A percentile compares a stretch with the other conserved stretches of the same genome.
phyloP scores from a whole-genome alignment of 2,888 invertebrate genomes.

The Dicyrtoma fusca region DNA sequence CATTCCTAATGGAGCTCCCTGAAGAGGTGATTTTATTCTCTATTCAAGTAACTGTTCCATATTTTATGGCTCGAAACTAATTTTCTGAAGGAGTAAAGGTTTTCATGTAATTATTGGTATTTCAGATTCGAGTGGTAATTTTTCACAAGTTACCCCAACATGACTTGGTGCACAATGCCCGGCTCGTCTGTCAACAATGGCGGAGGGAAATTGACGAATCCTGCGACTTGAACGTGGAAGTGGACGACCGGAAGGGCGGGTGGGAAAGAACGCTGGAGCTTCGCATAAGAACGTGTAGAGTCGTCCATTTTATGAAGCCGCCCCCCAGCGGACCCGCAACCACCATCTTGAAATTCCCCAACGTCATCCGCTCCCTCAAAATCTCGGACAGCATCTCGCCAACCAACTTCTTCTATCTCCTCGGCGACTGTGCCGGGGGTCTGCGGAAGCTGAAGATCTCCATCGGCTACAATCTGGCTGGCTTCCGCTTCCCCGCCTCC shows the following conservation, averaged over 20 bases:
- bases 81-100: no score
- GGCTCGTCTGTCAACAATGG: conserved; percentile 48
- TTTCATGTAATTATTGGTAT: neutral
- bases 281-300: conserved; percentile 43
- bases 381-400: conserved; percentile 45
- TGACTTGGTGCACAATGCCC: conserved; percentile 39
- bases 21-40: conserved; percentile 4
- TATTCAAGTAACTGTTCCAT: no score
- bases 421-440: conserved; percentile 36
- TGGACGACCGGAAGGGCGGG: conserved; percentile 43
- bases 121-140: conserved; percentile 47
- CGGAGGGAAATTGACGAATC: conserved; percentile 48
- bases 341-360: conserved; percentile 38
- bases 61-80: no score
- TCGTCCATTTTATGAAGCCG: conserved; percentile 39
- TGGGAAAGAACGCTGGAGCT: conserved; percentile 43
- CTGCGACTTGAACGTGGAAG: conserved; percentile 40
- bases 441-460: conserved; percentile 34
- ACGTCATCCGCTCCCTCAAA: conserved; percentile 41
- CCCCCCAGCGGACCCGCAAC: conserved; percentile 34
- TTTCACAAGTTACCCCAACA: conserved; percentile 42
- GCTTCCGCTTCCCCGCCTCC: conserved; percentile 25
- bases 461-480: conserved; percentile 9
- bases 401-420: conserved; percentile 43
- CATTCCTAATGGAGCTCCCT: neutral